These are phyloP conservation scores for Chironomus tentans DNA, from an alignment of 2,888 invertebrate genomes.

Conservation along the genomic window DNA sequence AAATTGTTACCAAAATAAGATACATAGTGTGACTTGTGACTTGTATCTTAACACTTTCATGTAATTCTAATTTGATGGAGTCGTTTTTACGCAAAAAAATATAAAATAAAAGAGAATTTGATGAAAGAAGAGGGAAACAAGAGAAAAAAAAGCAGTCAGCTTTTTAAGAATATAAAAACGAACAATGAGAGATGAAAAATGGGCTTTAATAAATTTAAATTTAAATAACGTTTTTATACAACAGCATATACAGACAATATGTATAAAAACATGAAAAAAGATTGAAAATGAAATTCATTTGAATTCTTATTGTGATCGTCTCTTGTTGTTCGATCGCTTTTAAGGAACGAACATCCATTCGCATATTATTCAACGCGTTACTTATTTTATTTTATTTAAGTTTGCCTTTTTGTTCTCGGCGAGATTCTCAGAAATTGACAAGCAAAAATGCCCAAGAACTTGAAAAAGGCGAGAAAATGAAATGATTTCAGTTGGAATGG, in stretches of 20 bases:
- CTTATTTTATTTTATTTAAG: background rate
- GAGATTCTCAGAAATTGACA: slow-evolving; percentile 13
- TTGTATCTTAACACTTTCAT: slow-evolving; percentile 12
- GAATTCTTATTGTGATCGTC: slow-evolving; percentile 10
- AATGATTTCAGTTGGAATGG: no score
- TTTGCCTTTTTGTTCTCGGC: background rate
- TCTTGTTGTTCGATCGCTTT: background rate
- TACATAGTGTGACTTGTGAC: slow-evolving; percentile 1
- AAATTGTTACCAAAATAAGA: background rate
- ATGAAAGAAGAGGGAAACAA: background rate
- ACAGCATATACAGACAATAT: background rate
- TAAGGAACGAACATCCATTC: background rate
- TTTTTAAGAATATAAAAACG: background rate
- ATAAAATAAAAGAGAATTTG: no score
- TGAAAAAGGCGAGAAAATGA: background rate
- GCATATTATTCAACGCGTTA: background rate
- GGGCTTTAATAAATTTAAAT: slow-evolving; percentile 11
- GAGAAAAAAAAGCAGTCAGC: background rate
- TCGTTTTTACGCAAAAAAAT: background rate
- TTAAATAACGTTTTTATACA: background rate
- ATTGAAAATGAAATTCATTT: background rate
- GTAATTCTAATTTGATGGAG: slow-evolving; percentile 14
- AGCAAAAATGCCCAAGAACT: background rate
- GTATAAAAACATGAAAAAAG: background rate
- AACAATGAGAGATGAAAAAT: slow-evolving; percentile 12